phyloP scores from a whole-genome alignment of 2,888 invertebrate genomes.

The Hydropsyche betteni region DNA sequence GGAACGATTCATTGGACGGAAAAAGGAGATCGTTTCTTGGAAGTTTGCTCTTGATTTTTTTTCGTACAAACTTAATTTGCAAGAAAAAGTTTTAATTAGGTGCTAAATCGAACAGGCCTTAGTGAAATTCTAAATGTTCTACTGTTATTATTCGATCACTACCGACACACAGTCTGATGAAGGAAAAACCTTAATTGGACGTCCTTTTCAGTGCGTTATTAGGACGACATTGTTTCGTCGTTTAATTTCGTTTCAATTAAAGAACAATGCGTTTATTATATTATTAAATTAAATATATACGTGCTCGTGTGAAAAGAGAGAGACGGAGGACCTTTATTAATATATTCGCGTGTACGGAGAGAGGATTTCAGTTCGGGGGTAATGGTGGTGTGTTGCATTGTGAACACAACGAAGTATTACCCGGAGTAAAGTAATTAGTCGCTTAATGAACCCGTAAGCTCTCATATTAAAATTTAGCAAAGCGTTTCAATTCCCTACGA shows the following conservation, averaged over 20 bases:
- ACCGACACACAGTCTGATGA: neutral
- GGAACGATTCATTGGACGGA: neutral
- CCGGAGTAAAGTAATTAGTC: conserved; percentile 16
- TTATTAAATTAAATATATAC: no score
- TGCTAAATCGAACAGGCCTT: conserved; percentile 18
- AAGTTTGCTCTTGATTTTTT: conserved; percentile 7
- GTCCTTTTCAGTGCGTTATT: neutral
- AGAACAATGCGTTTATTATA: no score
- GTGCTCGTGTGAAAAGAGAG: neutral
- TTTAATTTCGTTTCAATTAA: no score
- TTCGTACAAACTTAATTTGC: conserved; percentile 24
- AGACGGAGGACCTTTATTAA: neutral
- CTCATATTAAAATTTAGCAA: conserved; percentile 8
- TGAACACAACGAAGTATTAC: conserved; percentile 7
- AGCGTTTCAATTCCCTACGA: neutral
- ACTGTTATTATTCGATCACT: no score
- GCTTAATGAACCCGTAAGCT: conserved; percentile 27
- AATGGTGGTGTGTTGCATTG: conserved; percentile 2
- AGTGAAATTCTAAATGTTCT: neutral
- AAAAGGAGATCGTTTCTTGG: neutral
- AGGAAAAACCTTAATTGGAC: neutral
- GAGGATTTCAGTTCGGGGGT: no score
- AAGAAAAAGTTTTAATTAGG: conserved; percentile 37
- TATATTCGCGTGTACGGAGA: no score
- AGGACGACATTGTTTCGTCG: no score